Percentiles rank a stretch among this genome's conserved stretches.
Evolutionary conservation across 2,113 vertebrate species (phyloP).

Genomic region (Limanda limanda): DNA sequence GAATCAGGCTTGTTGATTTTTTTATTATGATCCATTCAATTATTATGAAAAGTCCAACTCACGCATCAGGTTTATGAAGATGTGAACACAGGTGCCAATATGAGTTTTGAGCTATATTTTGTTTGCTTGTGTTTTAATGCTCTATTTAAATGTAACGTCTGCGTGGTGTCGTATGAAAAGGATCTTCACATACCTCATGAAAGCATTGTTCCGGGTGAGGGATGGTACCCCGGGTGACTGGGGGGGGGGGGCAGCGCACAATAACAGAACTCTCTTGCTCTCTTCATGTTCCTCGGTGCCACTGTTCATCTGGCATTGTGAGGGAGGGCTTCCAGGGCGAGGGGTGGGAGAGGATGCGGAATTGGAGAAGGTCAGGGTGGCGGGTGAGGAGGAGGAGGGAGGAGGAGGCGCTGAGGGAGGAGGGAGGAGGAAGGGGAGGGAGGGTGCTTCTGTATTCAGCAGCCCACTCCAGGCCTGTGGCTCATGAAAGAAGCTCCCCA

Average conservation of each 20-base stretch:
- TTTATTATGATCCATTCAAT: conserved; percentile 42
- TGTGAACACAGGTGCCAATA: conserved; percentile 65
- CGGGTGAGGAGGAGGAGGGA: neutral
- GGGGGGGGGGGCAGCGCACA: conserved; percentile 14
- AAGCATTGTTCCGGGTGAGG: conserved; percentile 43
- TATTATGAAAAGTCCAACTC: conserved; percentile 27
- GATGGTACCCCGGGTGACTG: conserved; percentile 34
- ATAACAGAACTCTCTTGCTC: conserved; percentile 35
- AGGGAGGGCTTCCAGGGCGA: conserved; percentile 29
- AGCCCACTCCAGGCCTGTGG: conserved; percentile 73
- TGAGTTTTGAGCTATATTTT: conserved; percentile 47
- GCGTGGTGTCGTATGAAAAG: conserved; percentile 55
- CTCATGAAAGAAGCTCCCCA: conserved; percentile 70
- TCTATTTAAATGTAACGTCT: conserved; percentile 60
- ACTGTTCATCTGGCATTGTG: conserved; percentile 63
- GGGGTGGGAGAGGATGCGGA: conserved; percentile 30
- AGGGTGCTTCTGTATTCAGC: conserved; percentile 66
- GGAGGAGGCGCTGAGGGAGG: neutral
- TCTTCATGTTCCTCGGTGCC: conserved; percentile 53
- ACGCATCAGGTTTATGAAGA: conserved; percentile 40
- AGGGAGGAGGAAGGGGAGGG: conserved; percentile 8
- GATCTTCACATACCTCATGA: conserved; percentile 67
- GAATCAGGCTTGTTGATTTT: conserved; percentile 58
- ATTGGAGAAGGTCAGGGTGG: conserved; percentile 35
- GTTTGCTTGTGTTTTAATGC: conserved; percentile 41